These are phyloP conservation scores for Sander lucioperca DNA, from an alignment of 2,113 vertebrate genomes.

Conservation along the genomic window DNA sequence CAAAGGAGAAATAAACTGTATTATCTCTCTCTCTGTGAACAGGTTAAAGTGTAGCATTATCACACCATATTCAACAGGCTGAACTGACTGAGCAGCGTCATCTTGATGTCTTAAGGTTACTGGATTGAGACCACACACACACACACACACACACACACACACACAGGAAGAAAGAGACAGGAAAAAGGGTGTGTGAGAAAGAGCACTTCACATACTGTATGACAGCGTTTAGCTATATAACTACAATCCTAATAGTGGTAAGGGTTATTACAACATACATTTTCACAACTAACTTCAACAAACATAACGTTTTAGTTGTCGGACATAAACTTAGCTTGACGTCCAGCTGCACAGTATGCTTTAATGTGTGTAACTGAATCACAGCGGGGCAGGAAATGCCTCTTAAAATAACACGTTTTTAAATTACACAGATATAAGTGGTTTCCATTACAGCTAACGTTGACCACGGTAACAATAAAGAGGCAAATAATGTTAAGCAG, in stretches of 20 bases:
- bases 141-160: neutral
- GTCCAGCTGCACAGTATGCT: neutral
- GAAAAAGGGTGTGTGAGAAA: neutral
- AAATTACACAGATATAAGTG: neutral
- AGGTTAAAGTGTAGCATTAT: conserved; percentile 41
- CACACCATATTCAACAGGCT: conserved; percentile 68
- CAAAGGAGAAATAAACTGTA: conserved; percentile 25
- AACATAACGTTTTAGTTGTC: neutral
- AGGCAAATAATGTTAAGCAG: neutral
- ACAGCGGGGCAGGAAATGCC: neutral
- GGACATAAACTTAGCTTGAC: neutral
- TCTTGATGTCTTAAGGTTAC: conserved; percentile 7
- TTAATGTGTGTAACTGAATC: neutral
- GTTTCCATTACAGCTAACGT: neutral
- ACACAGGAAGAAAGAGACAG: neutral
- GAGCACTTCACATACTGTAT: neutral
- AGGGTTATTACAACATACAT: neutral
- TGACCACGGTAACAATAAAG: neutral
- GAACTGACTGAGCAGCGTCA: conserved; percentile 7
- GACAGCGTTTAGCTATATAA: neutral
- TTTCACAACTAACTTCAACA: neutral
- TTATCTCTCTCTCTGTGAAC: conserved; percentile 15
- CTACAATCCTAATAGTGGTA: neutral
- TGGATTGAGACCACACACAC: conserved; percentile 1
- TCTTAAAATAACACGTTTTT: neutral